phyloP scores from a whole-genome alignment of 2,113 vertebrate genomes.

The Pelmatolapia mariae region DNA sequence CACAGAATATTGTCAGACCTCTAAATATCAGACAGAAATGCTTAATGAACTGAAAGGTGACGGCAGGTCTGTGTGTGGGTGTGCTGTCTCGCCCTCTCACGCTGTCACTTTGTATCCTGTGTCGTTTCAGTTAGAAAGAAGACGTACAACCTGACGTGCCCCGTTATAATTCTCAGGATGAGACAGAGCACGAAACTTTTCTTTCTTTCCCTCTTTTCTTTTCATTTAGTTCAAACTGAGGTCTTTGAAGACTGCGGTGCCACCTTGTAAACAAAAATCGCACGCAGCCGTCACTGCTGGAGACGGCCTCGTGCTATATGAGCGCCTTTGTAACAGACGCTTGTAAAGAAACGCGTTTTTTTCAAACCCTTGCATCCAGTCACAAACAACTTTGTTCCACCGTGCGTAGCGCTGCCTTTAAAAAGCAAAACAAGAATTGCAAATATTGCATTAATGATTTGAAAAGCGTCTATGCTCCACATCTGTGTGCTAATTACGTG shows the following conservation, averaged over 20 bases:
- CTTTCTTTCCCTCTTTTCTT: not conserved
- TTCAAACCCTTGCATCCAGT: not conserved
- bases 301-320: not conserved
- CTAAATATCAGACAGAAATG: not conserved
- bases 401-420: not conserved
- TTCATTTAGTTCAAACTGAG: not conserved
- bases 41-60: not conserved
- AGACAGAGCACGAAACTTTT: not conserved
- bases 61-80: not conserved
- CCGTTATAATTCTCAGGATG: not conserved
- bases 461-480: not conserved
- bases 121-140: not conserved
- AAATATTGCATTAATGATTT: not conserved
- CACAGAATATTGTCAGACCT: not conserved
- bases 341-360: not conserved
- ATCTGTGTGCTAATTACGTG: not conserved
- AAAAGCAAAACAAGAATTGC: not conserved
- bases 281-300: not conserved
- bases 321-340: not conserved
- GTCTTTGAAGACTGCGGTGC: not conserved
- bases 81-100: not conserved
- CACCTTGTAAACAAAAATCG: not conserved
- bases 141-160: not conserved
- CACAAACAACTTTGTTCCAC: not conserved
- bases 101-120: not conserved